Percentiles rank a stretch among this genome's conserved stretches.
These are phyloP conservation scores for Bos taurus DNA, from an alignment of 2,113 vertebrate genomes.

Conservation along the genomic window DNA sequence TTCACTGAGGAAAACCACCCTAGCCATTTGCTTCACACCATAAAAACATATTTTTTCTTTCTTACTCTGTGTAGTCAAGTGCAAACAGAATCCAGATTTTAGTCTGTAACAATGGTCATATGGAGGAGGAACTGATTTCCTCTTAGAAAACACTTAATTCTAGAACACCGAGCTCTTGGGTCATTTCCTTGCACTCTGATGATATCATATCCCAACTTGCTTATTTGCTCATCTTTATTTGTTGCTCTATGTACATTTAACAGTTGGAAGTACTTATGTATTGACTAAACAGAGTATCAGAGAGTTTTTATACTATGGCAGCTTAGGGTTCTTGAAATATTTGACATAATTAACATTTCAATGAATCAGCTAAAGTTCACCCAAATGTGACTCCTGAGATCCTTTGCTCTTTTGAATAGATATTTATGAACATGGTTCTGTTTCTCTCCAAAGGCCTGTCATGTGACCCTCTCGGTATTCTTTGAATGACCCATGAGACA, in stretches of 20 bases:
- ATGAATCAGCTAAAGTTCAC: background rate
- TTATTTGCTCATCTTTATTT: background rate
- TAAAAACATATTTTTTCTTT: background rate
- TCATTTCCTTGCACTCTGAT: background rate
- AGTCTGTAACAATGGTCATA: background rate
- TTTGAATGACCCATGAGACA: background rate
- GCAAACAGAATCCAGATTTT: constrained; percentile 51
- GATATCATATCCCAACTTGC: background rate
- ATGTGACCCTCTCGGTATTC: background rate
- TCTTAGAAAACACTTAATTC: constrained; percentile 28
- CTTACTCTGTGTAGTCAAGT: constrained; percentile 38
- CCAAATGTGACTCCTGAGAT: background rate
- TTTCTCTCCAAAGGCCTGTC: background rate
- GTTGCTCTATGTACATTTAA: background rate
- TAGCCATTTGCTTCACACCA: background rate
- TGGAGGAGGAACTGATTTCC: constrained; percentile 21
- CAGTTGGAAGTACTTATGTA: background rate
- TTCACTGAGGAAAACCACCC: constrained; percentile 33
- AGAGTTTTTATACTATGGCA: background rate
- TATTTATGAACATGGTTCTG: background rate
- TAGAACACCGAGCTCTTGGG: background rate
- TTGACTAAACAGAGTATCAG: background rate
- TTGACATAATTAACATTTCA: background rate
- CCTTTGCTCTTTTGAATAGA: background rate
- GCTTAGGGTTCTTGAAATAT: background rate